Conservation (phyloP, 2,888 invertebrate genomes). For the Malachius bipustulatus region DNA sequence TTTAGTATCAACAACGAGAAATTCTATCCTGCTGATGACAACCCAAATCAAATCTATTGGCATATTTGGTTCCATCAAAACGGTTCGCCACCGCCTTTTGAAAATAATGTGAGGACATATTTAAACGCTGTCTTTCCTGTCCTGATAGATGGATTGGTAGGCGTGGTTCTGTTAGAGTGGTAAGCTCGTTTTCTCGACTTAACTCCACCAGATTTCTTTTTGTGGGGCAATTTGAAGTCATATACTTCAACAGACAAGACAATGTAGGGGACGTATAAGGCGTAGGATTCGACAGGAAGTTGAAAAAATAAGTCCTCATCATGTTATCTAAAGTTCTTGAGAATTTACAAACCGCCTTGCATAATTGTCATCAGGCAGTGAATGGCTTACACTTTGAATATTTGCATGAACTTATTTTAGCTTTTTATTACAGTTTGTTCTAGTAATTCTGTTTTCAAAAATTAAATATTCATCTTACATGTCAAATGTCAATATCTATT, state of each 20-base stretch:
- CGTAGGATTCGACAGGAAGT: too few relatives aligned
- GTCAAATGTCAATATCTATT: not conserved
- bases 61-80: too few relatives aligned
- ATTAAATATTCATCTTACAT: not conserved
- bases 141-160: constrained; percentile 1
- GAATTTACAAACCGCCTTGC: not conserved
- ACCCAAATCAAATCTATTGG: too few relatives aligned
- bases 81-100: too few relatives aligned
- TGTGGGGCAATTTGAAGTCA: not conserved
- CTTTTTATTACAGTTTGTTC: not conserved
- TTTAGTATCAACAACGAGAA: too few relatives aligned
- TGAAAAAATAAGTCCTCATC: too few relatives aligned
- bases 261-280: too few relatives aligned
- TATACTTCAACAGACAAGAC: too few relatives aligned
- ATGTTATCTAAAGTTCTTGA: too few relatives aligned
- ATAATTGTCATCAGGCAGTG: not conserved
- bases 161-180: not conserved
- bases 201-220: not conserved
- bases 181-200: not conserved
- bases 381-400: constrained; percentile 1
- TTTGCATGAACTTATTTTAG: constrained; percentile 1
- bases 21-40: too few relatives aligned
- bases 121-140: too few relatives aligned
- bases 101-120: too few relatives aligned
- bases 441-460: not conserved